phyloP scores from a whole-genome alignment of 2,797 vertebrate species.

The Rhynchonycteris naso region DNA sequence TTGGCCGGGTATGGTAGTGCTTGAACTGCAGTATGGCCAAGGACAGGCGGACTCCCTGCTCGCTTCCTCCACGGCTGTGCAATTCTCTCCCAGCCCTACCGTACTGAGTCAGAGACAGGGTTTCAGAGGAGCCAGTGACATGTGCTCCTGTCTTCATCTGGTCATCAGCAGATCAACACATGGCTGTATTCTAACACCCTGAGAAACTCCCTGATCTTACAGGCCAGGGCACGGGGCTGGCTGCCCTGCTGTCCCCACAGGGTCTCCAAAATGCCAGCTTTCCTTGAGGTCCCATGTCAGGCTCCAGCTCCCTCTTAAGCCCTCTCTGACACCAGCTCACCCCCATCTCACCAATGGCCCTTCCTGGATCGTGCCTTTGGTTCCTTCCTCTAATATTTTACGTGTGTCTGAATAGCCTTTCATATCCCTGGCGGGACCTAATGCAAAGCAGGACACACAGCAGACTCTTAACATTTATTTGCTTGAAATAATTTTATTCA shows the following conservation, averaged over 20 bases:
- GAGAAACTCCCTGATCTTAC: background rate
- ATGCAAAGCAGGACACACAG: background rate
- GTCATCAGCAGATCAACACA: background rate
- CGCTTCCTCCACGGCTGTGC: background rate
- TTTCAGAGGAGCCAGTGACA: background rate
- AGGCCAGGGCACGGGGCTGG: background rate
- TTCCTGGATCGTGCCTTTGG: background rate
- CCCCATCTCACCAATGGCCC: no score
- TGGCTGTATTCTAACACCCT: background rate
- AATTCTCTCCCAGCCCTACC: background rate
- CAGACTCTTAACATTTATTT: background rate
- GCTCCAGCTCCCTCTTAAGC: background rate
- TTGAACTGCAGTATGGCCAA: rapidly evolving
- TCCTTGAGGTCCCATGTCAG: background rate
- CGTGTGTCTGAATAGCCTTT: background rate
- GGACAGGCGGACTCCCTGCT: background rate
- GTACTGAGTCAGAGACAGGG: background rate
- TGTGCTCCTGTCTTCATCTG: constrained; percentile 27
- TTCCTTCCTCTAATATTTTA: no score
- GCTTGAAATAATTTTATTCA: background rate
- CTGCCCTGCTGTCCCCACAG: no score
- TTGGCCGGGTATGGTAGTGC: rapidly evolving
- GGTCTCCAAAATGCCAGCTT: background rate
- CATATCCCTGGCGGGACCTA: background rate
- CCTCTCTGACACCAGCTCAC: background rate